A percentile compares a stretch with the other conserved stretches of the same genome.
Conservation (phyloP, 2,113 vertebrate species). For the Dascyllus trimaculatus region DNA sequence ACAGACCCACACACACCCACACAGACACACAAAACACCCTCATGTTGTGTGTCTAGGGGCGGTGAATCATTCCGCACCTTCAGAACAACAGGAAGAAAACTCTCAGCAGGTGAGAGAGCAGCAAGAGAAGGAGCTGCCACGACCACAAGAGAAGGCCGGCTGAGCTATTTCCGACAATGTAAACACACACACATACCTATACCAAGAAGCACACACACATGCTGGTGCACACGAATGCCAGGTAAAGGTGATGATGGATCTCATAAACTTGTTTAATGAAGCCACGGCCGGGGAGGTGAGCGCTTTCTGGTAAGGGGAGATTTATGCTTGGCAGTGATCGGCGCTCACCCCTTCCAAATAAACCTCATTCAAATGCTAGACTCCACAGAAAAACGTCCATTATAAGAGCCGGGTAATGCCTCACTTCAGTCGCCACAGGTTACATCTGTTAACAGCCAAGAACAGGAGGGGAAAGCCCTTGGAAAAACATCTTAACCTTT, state of each 20-base stretch:
- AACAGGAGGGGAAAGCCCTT: background rate
- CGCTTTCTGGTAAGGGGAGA: conserved; percentile 37
- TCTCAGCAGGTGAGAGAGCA: conserved; percentile 59
- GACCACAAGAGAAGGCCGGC: conserved; percentile 38
- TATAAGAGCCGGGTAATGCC: conserved; percentile 1
- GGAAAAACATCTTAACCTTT: conserved; percentile 9
- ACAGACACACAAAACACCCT: conserved; percentile 10
- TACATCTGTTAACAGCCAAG: background rate
- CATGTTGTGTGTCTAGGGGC: conserved; percentile 48
- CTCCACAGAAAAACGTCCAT: conserved; percentile 14
- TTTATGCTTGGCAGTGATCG: conserved; percentile 38
- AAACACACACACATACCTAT: background rate
- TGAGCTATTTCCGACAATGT: conserved; percentile 22
- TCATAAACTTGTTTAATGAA: conserved; percentile 57
- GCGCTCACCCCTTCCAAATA: conserved; percentile 17
- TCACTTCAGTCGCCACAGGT: conserved; percentile 1
- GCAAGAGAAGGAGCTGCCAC: conserved; percentile 15
- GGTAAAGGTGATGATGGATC: conserved; percentile 51
- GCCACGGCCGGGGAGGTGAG: conserved; percentile 39
- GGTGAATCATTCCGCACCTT: conserved; percentile 58
- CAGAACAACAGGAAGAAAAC: conserved; percentile 49
- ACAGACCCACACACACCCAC: conserved; percentile 2
- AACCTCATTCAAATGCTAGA: conserved; percentile 9
- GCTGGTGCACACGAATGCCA: background rate
- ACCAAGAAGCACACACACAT: background rate